Base-by-base conservation (phyloP, 1,140 invertebrate species). In the Lordiphosa clarofinis region DNA sequence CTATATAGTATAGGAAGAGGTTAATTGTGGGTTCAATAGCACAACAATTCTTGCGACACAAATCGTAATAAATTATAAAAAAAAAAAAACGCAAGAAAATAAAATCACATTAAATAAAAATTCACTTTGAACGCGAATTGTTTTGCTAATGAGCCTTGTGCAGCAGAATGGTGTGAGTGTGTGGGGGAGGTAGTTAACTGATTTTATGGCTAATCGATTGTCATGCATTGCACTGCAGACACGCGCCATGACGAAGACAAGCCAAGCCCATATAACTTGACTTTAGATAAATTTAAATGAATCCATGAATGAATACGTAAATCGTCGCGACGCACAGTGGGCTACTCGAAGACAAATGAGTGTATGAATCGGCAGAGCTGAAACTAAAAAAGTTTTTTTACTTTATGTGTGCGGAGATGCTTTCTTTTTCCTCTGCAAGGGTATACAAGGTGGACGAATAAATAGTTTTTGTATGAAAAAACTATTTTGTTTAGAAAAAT, bases 21-120 rank as follows among this genome's bases (percentile, higher is more conserved):
- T 53, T 48, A 53, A 44, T 37, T 46, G 9, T 2, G 56, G 48
- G 56, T 59, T 59, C 56, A 44, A 44, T 52, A 21, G 12, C 47
- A 35, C 33, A 42, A 46, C 24, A 46, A 33, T 44, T 44, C 31
- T 9, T 12, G 3, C 6, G 8, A 24, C 19, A 10, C 5, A 38
- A 49, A 6, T 10, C 31, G 1, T 15, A 15, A 19, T 19, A 19
- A 19, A 49, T 10, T n/a, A n/a, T n/a, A n/a, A n/a, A 49, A 7
- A 9, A 50, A 28, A 24, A 4, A 9, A 50, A 50, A 44, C 39
- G 73, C 59, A 46, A 73, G 55, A 57, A 78, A 78, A 79, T 78
- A 73, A 79, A 73, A 78, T 68, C 73, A 63, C 42, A 68, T 76
- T 76, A 68, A 31, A 55, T 54, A 63, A 68, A 68, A 73, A 58